Conservation (phyloP, 2,113 vertebrate species). For the Phodopus roborovskii region DNA sequence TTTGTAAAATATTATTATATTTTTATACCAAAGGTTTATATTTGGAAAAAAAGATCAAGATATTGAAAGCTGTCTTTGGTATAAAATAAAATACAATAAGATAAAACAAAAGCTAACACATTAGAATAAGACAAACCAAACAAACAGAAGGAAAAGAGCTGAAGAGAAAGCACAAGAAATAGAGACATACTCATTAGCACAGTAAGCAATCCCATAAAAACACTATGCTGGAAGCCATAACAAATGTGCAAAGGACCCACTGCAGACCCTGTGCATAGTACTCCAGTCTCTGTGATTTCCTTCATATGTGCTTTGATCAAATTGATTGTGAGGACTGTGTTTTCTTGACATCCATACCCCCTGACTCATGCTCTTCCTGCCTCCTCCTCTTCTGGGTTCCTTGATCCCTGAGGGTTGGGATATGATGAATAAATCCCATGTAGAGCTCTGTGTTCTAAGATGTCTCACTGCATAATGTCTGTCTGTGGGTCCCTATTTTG, state of each 20-base stretch:
- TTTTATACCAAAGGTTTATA: not conserved
- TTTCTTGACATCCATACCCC: not conserved
- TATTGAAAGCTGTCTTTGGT: not conserved
- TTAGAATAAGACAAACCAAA: not conserved
- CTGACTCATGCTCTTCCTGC: not conserved
- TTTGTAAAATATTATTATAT: not conserved
- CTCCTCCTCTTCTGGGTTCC: not conserved
- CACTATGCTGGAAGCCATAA: not conserved
- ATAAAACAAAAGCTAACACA: not conserved
- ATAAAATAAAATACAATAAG: not conserved
- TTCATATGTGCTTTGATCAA: too few species aligned
- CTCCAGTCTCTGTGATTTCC: not conserved
- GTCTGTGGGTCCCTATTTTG: not conserved
- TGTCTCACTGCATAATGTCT: not conserved
- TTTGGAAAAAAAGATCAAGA: constrained; percentile 9
- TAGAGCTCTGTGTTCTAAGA: not conserved
- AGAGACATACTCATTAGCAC: not conserved
- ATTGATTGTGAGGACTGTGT: not conserved
- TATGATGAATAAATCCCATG: not conserved
- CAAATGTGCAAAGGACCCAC: too few species aligned
- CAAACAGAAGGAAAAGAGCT: not conserved
- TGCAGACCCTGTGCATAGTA: not conserved
- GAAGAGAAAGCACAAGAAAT: not conserved
- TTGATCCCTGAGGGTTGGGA: not conserved
- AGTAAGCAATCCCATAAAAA: not conserved